A percentile compares a stretch with the other conserved stretches of the same genome.
Conservation (phyloP, 2,888 invertebrate species). For the Pedicia rivosa region DNA sequence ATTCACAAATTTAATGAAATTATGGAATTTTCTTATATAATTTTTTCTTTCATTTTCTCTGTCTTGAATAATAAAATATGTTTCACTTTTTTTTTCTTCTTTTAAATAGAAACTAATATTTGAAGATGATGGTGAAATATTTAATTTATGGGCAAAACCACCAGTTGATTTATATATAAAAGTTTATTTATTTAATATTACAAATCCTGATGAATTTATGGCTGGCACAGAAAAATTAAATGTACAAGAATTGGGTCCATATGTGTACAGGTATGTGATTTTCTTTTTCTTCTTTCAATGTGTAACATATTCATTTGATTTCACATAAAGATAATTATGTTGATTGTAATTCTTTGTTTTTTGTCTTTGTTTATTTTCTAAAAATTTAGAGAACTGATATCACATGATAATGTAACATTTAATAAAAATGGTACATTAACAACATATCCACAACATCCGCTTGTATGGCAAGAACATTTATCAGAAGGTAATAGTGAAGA, state of each 20-base stretch:
- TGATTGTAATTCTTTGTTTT: conserved; percentile 2
- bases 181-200: conserved; percentile 69
- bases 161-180: conserved; percentile 62
- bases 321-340: background rate
- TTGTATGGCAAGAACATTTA: conserved; percentile 58
- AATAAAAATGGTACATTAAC: conserved; percentile 61
- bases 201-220: conserved; percentile 64
- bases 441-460: conserved; percentile 51
- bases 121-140: conserved; percentile 62
- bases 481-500: conserved; percentile 58
- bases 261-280: conserved; percentile 64
- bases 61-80: conserved; percentile 2
- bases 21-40: conserved; percentile 2
- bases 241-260: conserved; percentile 69
- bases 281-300: background rate
- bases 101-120: conserved; percentile 53
- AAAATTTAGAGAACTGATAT: conserved; percentile 55
- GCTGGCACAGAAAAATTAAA: conserved; percentile 52
- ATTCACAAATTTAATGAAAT: background rate
- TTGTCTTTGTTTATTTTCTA: too few relatives aligned
- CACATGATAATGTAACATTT: conserved; percentile 53
- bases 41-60: background rate
- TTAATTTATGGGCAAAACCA: conserved; percentile 66
- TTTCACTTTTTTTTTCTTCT: conserved; percentile 9
- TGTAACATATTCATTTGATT: background rate